Evolutionary conservation across 2,888 invertebrate species (phyloP), one percentile per base, ranked within the genome.

Genomic region (Elysia crispata): DNA sequence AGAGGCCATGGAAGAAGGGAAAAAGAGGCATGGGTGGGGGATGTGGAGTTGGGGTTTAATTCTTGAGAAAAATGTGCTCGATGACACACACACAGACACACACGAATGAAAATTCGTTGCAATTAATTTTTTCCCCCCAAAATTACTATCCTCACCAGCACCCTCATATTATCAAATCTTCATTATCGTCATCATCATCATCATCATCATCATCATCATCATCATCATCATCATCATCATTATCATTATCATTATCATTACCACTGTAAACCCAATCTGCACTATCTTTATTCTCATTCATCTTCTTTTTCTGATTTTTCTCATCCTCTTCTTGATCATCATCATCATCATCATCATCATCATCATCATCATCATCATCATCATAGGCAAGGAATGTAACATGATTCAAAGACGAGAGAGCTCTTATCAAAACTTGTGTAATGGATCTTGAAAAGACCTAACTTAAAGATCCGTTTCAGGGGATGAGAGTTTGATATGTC

Each of bases 311-410:
- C n/a, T 28, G 0, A 62, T 62, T 20, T 25, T 28, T 62, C 11
- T 20, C 62, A 62, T 62, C 62, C n/a, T 62, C 62, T 25, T 28
- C 62, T 25, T 28, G 11, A 62, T 28, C 62, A 62, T 20, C 62
- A 62, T 1, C 62, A 18, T 8, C n/a, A 62, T 20, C 62, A 62
- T 20, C n/a, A 62, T 20, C n/a, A 62, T 28, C 62, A 62, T 20
- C 62, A 62, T 28, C n/a, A 20, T 20, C 62, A 62, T 62, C 62
- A 62, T 28, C 25, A 62, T 20, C 62, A 62, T 62, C 62, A 18
- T 18, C 62, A 62, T 62, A n/a, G 25, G 23, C 62, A 62, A n/a
- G n/a, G n/a, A n/a, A n/a, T n/a, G n/a, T n/a, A n/a, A n/a, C n/a
- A n/a, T n/a, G n/a, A n/a, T n/a, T n/a, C n/a, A n/a, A n/a, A n/a